Conservation (phyloP, 2,888 invertebrate genomes). For the Eremobia ochroleuca region DNA sequence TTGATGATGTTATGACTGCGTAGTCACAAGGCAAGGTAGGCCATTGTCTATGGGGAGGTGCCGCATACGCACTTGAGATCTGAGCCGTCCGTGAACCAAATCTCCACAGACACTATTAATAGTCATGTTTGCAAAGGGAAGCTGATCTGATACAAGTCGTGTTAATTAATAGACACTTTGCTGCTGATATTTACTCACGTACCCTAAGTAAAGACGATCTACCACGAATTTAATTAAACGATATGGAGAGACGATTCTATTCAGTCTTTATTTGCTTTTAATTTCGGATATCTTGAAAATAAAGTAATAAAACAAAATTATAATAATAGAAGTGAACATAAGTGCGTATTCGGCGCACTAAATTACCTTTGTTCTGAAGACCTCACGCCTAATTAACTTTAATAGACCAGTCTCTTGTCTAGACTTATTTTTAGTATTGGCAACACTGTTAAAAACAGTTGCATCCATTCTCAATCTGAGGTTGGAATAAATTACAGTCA, state of each 20-base stretch:
- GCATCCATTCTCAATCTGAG: constrained; percentile 54
- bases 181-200: constrained; percentile 27
- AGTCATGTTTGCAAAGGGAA: constrained; percentile 32
- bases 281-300: constrained; percentile 1
- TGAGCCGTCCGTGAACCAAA: too few species aligned
- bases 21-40: too few species aligned
- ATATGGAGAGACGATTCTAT: constrained; percentile 4
- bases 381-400: constrained; percentile 41
- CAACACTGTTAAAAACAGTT: constrained; percentile 62
- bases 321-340: neutral
- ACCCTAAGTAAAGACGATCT: constrained; percentile 17
- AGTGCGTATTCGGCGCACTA: neutral
- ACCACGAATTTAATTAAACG: constrained; percentile 30
- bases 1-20: too few species aligned
- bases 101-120: constrained; percentile 22
- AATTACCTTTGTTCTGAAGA: constrained; percentile 21
- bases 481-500: constrained; percentile 60
- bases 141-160: constrained; percentile 27
- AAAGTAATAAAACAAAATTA: constrained; percentile 28
- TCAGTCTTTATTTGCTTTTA: neutral
- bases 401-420: constrained; percentile 33
- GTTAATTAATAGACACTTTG: constrained; percentile 25
- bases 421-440: constrained; percentile 58
- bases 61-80: too few species aligned
- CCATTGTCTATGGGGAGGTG: too few species aligned